Base-by-base conservation (phyloP, 1,140 invertebrate genomes). In the Gryllus bimaculatus region DNA sequence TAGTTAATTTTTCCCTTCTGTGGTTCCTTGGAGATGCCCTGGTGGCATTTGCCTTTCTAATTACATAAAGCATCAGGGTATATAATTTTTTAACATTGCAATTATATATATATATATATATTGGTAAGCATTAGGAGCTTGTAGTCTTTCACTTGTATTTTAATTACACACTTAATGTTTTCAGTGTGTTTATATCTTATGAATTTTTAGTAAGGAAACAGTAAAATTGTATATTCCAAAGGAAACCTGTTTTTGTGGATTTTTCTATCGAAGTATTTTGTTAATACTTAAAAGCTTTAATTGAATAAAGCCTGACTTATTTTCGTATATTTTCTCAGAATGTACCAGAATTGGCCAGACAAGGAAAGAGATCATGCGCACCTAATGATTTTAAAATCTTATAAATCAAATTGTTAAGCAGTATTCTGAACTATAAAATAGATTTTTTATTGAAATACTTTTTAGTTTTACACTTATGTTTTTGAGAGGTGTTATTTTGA, bases 1-100 rank as follows among this genome's bases (percentile, higher is more conserved):
- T 66, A 66, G 54, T 66, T 66, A 66, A 66, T 66, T 66, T 66
- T 18, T 66, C 54, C 54, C 54, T 66, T 66, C 54, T 66, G 54
- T 18, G 54, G 54, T 66, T 66, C 54, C 54, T 66, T 66, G 54
- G 54, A 66, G 54, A 66, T 66, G 54, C 54, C 54, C 54, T 66
- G 54, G 54, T 66, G 54, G 54, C 54, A 66, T 66, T 66, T 66
- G 54, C 54, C 54, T 66, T 66, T 66, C 54, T 66, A 66, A 66
- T 66, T 66, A 66, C 54, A 66, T 66, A 18, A 66, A 66, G 18
- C 18, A 18, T 66, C 54, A 66, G 54, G 54, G 54, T 66, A 66
- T 66, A 66, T 66, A 66, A 66, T 66, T 66, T 66, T 66, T 66
- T 66, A 66, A 66, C 54, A 66, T 66, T 66, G 54, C 54, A 66